Percentiles rank a stretch among this genome's conserved stretches.
Conservation (phyloP, 92 coral and sea anemone species). For the Phenganax stokvisi region DNA sequence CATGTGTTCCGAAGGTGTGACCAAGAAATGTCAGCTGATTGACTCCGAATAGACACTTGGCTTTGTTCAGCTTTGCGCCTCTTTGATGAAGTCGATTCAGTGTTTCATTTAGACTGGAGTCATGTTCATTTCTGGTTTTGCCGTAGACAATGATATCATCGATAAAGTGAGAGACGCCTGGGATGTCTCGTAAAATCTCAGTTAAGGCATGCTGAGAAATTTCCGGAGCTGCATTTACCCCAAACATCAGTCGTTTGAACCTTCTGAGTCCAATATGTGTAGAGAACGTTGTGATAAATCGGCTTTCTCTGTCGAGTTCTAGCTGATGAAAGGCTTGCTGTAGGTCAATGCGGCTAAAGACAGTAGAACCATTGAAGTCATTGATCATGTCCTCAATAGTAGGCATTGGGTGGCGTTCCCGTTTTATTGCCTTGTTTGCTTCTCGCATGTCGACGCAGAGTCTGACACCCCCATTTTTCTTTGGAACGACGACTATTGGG, state of each 20-base stretch:
- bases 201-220: too few species aligned
- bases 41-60: too few species aligned
- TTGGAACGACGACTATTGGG: conserved; percentile 58
- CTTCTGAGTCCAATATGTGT: conserved; percentile 54
- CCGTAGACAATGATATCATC: too few species aligned
- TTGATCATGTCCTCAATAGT: conserved; percentile 16
- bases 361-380: conserved; percentile 44
- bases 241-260: conserved; percentile 58
- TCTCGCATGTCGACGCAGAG: conserved; percentile 68
- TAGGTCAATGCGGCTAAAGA: conserved; percentile 56
- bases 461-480: conserved; percentile 51
- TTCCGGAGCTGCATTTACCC: conserved; percentile 61
- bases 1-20: too few species aligned
- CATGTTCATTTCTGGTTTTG: too few species aligned
- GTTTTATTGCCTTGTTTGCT: conserved; percentile 49
- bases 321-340: conserved; percentile 61
- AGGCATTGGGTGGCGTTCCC: conserved; percentile 11
- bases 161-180: too few species aligned
- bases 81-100: too few species aligned
- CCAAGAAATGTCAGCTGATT: too few species aligned
- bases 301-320: conserved; percentile 53
- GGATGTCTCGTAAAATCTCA: too few species aligned
- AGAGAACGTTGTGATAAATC: conserved; percentile 53
- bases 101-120: too few species aligned
- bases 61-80: too few species aligned